A percentile compares a stretch with the other conserved stretches of the same genome.
These are phyloP conservation scores for Lymantria monacha DNA, from an alignment of 2,888 invertebrate species.

Conservation along the genomic window DNA sequence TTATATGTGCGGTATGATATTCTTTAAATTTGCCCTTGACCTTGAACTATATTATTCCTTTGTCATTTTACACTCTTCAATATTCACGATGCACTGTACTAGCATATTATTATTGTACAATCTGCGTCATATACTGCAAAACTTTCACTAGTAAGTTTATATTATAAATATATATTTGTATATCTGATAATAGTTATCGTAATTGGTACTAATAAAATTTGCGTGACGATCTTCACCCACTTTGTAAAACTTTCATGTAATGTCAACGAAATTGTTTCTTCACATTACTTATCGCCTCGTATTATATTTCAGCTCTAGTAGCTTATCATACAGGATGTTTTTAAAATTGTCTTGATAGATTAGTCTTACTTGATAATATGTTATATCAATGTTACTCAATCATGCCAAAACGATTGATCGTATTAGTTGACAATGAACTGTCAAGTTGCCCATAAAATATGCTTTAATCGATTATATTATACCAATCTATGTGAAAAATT, in stretches of 20 bases:
- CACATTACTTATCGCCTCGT: slow-evolving; percentile 29
- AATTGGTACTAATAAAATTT: slow-evolving; percentile 18
- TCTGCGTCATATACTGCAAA: not conserved
- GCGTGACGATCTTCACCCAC: slow-evolving; percentile 14
- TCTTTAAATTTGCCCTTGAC: no score
- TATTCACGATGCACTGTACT: not conserved
- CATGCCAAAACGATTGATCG: no score
- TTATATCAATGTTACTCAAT: no score
- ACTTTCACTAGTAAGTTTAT: slow-evolving; percentile 20
- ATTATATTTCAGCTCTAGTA: slow-evolving; percentile 6
- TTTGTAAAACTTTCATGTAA: slow-evolving; percentile 17
- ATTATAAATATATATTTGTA: slow-evolving; percentile 1
- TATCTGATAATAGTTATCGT: slow-evolving; percentile 5
- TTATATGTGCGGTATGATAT: no score
- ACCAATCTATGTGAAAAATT: no score
- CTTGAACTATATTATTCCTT: not conserved
- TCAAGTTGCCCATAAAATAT: no score
- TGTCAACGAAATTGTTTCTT: slow-evolving; percentile 29
- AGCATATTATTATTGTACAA: not conserved
- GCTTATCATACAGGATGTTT: not conserved
- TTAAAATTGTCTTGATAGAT: not conserved
- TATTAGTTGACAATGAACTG: no score
- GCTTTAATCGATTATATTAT: no score
- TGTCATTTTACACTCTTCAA: not conserved
- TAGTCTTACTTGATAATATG: no score